Conservation (phyloP, 2,797 vertebrate species). For the Enoplosus armatus region DNA sequence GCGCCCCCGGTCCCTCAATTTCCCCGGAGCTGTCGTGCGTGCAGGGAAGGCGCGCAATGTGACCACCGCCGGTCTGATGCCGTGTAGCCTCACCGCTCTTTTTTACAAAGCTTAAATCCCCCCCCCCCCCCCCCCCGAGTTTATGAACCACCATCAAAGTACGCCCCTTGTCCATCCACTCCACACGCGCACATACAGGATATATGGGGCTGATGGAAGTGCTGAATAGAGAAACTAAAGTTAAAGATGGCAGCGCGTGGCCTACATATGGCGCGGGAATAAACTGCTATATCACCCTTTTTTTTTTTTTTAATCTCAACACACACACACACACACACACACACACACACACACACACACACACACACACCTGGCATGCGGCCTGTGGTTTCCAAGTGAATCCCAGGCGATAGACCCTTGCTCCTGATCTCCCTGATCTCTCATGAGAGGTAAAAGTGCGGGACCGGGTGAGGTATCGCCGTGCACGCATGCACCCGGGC, state of each 20-base stretch:
- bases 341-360: slow-evolving; percentile 38
- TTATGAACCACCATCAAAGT: slow-evolving; percentile 35
- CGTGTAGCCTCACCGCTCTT: slow-evolving; percentile 32
- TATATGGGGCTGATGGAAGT: slow-evolving; percentile 40
- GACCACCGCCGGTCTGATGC: slow-evolving; percentile 72
- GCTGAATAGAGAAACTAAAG: slow-evolving; percentile 61
- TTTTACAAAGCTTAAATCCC: slow-evolving; percentile 22
- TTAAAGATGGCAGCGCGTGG: slow-evolving; percentile 44
- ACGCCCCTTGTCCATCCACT: slow-evolving; percentile 25
- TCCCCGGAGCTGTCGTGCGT: slow-evolving; percentile 86
- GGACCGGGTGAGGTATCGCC: background rate
- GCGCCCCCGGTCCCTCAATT: slow-evolving; percentile 90
- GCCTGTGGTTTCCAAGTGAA: slow-evolving; percentile 9
- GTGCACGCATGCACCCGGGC: background rate
- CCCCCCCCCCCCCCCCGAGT: background rate
- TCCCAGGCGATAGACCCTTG: background rate
- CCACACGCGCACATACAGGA: slow-evolving; percentile 1
- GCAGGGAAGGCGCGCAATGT: slow-evolving; percentile 82
- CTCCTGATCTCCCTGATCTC: no score
- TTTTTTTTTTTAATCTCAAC: background rate
- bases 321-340: slow-evolving; percentile 38
- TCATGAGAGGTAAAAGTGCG: no score
- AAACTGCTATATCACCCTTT: background rate
- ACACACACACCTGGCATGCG: slow-evolving; percentile 34
- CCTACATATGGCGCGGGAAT: slow-evolving; percentile 35